Conservation (phyloP, 1,140 invertebrate genomes). For the Globodera ellingtonae region DNA sequence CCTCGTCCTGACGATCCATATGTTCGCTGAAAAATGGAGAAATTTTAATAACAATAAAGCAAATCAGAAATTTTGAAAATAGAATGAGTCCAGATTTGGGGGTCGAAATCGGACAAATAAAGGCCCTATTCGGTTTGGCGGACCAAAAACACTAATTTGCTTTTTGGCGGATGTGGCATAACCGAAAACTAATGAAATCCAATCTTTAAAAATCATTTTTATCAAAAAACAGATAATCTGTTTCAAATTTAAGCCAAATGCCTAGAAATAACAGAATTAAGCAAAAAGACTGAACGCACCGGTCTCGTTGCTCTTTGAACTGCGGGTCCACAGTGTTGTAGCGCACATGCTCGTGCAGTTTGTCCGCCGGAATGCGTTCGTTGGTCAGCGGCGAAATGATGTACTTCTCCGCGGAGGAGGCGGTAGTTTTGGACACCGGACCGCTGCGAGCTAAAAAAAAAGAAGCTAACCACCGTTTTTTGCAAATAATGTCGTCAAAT, state of each 20-base stretch:
- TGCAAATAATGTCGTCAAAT: background rate
- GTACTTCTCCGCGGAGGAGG: conserved; percentile 77
- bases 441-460: conserved; percentile 1
- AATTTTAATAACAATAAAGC: too few species aligned
- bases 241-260: too few species aligned
- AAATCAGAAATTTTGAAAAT: too few species aligned
- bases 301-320: conserved; percentile 94
- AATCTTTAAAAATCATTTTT: too few species aligned
- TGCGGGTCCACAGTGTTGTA: conserved; percentile 94
- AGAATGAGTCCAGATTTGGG: too few species aligned
- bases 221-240: too few species aligned
- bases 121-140: too few species aligned
- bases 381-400: conserved; percentile 97
- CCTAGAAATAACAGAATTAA: background rate
- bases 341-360: conserved; percentile 95
- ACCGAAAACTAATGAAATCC: too few species aligned
- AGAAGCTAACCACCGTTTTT: background rate
- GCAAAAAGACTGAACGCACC: conserved; percentile 70
- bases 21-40: conserved; percentile 43
- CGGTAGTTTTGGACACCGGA: conserved; percentile 61
- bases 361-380: conserved; percentile 91
- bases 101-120: too few species aligned
- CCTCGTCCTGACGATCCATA: conserved; percentile 79
- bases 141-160: too few species aligned
- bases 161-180: too few species aligned